Conservation (phyloP, 2,888 invertebrate species). For the Apamea monoglypha region DNA sequence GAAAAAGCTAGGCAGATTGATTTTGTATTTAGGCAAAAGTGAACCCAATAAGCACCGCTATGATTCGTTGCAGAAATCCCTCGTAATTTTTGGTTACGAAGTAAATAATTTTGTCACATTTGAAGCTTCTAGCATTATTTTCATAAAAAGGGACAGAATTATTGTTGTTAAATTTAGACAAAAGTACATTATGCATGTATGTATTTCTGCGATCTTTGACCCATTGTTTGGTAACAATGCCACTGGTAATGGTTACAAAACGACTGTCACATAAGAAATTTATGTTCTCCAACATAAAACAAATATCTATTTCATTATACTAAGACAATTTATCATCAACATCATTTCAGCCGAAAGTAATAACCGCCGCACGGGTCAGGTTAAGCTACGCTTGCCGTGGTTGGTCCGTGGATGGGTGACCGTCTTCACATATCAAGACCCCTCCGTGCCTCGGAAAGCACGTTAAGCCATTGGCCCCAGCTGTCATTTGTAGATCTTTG, state of each 20-base stretch:
- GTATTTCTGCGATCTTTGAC: neutral
- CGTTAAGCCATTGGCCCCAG: no score
- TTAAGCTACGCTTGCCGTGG: no score
- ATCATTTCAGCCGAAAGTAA: neutral
- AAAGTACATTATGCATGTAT: neutral
- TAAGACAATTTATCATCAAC: no score
- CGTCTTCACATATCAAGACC: no score
- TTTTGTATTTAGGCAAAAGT: neutral
- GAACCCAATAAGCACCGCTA: neutral
- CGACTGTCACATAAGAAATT: neutral
- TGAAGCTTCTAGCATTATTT: neutral
- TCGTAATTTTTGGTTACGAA: neutral
- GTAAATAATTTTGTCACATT: neutral
- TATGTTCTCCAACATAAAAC: neutral
- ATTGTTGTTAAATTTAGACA: neutral
- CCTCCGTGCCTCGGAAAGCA: no score
- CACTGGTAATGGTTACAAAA: slow-evolving; percentile 1
- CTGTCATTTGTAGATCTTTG: no score
- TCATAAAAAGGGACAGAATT: neutral
- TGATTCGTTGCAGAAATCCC: neutral
- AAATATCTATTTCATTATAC: neutral
- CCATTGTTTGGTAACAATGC: neutral
- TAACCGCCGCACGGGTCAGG: no score
- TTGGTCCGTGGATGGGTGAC: no score
- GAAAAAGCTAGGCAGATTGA: neutral